These are phyloP conservation scores for Sardina pilchardus DNA, from an alignment of 2,113 vertebrate species.

Conservation along the genomic window DNA sequence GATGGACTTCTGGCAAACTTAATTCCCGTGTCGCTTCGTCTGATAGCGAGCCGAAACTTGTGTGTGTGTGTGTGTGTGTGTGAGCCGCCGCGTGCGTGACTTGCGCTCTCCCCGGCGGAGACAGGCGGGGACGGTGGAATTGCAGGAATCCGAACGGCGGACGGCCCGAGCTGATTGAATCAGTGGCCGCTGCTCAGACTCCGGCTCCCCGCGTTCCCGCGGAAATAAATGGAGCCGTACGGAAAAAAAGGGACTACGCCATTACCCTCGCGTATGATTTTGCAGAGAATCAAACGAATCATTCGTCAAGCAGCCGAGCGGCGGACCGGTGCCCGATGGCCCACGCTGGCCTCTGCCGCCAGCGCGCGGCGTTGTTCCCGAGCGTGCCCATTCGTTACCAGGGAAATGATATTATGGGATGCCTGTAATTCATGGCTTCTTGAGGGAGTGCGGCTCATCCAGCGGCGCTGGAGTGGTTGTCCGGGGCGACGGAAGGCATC, in stretches of 20 bases:
- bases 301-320: background rate
- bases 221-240: background rate
- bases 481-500: background rate
- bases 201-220: background rate
- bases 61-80: background rate
- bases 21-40: background rate
- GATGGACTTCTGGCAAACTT: conserved; percentile 6
- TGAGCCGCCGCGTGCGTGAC: background rate
- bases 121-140: background rate
- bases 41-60: background rate
- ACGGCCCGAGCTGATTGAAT: background rate
- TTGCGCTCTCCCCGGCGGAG: background rate
- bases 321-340: background rate
- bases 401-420: conserved; percentile 8
- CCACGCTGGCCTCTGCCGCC: background rate
- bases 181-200: background rate
- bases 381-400: conserved; percentile 4
- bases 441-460: background rate
- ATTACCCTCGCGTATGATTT: background rate
- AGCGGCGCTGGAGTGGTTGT: background rate
- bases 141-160: background rate
- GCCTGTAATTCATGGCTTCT: conserved; percentile 12
- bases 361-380: background rate
- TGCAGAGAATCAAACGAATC: conserved; percentile 6
- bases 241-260: background rate